phyloP scores from a whole-genome alignment of 2,113 vertebrate species.

The Vicugna pacos region DNA sequence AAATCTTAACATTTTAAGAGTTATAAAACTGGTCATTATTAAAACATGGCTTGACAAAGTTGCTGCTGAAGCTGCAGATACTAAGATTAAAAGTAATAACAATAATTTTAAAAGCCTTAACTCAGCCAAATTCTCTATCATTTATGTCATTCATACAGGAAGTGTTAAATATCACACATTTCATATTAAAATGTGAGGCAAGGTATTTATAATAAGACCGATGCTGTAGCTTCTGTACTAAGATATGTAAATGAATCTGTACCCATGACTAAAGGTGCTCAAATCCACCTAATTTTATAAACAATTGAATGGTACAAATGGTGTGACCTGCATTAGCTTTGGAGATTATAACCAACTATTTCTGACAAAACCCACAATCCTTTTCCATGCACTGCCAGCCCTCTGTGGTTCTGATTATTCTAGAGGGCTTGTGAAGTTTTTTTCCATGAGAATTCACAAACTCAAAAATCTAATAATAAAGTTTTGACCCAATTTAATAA shows the following conservation, averaged over 20 bases:
- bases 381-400: not conserved
- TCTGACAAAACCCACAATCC: not conserved
- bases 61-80: slow-evolving; percentile 7
- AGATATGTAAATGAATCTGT: slow-evolving; percentile 13
- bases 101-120: slow-evolving; percentile 45
- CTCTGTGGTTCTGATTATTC: not conserved
- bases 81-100: slow-evolving; percentile 21
- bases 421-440: not conserved
- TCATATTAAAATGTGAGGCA: slow-evolving; percentile 47
- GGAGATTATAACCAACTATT: not conserved
- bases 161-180: slow-evolving; percentile 43
- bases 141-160: slow-evolving; percentile 58
- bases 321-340: not conserved
- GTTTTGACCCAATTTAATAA: slow-evolving; percentile 37
- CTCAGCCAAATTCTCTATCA: slow-evolving; percentile 38
- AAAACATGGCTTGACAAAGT: slow-evolving; percentile 49
- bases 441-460: slow-evolving; percentile 37
- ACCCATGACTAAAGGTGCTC: not conserved
- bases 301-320: slow-evolving; percentile 30
- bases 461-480: not conserved
- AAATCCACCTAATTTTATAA: slow-evolving; percentile 29
- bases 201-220: not conserved
- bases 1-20: slow-evolving; percentile 4
- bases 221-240: slow-evolving; percentile 3
- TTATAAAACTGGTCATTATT: slow-evolving; percentile 62